phyloP scores from a whole-genome alignment of 1,140 invertebrate species.

The Helicoverpa zea region DNA sequence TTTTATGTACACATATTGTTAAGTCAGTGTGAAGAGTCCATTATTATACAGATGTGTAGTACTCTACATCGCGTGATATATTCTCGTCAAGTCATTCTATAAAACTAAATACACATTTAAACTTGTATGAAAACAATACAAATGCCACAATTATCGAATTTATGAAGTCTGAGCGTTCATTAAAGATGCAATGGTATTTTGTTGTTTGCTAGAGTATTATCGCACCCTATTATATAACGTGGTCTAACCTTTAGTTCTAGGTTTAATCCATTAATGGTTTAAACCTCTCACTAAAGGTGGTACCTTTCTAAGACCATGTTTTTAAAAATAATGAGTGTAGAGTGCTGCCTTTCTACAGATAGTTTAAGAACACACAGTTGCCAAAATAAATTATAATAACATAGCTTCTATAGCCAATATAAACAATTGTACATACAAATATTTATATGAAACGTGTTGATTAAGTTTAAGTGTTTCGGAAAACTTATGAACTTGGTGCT shows the following conservation, averaged over 20 bases:
- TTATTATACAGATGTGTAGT: neutral
- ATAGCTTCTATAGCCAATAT: constrained; percentile 26
- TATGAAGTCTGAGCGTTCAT: too few species aligned
- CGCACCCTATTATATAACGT: too few species aligned
- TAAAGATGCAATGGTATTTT: too few species aligned
- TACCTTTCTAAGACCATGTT: too few species aligned
- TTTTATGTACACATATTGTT: constrained; percentile 13
- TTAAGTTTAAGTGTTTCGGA: constrained; percentile 60
- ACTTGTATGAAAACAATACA: too few species aligned
- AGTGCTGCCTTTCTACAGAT: constrained; percentile 2
- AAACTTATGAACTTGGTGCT: constrained; percentile 63
- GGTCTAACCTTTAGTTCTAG: too few species aligned
- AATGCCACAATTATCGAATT: too few species aligned
- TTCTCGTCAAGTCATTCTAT: neutral
- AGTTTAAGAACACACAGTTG: constrained; percentile 40
- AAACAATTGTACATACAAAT: constrained; percentile 58
- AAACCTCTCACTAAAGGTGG: too few species aligned
- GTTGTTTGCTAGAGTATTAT: too few species aligned
- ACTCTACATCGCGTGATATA: neutral
- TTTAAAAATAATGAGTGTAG: neutral
- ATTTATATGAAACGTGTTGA: constrained; percentile 62
- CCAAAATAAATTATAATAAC: constrained; percentile 42
- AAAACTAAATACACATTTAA: too few species aligned
- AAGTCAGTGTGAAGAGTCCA: constrained; percentile 5
- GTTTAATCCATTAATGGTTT: too few species aligned